Percentiles rank a stretch among this genome's conserved stretches.
Evolutionary conservation across 2,888 invertebrate species (phyloP).

Genomic region (Apoda limacodes): DNA sequence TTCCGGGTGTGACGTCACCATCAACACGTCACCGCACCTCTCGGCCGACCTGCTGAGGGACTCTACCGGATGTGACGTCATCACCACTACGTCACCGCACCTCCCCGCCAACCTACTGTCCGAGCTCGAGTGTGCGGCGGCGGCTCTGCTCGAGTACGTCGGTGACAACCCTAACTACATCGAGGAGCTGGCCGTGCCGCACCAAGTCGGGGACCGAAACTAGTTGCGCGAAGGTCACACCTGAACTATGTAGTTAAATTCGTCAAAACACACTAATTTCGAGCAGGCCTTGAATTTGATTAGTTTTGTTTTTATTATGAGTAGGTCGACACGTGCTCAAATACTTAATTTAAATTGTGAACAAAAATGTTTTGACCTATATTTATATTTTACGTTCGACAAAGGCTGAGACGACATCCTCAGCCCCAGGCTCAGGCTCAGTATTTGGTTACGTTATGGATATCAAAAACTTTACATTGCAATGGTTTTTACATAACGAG

Average conservation of each 20-base stretch:
- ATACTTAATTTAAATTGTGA: no score
- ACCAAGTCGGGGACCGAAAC: constrained; percentile 11
- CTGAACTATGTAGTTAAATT: not conserved
- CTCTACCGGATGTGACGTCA: not conserved
- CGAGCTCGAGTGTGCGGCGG: constrained; percentile 10
- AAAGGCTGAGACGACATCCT: no score
- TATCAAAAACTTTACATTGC: no score
- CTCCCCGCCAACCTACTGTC: constrained; percentile 4
- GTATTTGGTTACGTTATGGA: no score
- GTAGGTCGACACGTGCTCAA: no score
- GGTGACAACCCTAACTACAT: constrained; percentile 29
- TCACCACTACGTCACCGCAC: constrained; percentile 1
- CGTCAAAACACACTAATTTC: no score
- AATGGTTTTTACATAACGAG: no score
- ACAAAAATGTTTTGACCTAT: no score
- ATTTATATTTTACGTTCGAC: no score
- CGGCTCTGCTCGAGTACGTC: constrained; percentile 20
- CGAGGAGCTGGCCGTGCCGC: constrained; percentile 32
- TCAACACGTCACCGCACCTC: constrained; percentile 1
- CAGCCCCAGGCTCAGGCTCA: no score
- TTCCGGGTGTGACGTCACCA: constrained; percentile 6
- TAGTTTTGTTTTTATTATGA: no score
- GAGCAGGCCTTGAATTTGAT: no score
- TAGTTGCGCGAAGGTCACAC: not conserved
- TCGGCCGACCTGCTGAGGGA: not conserved